Evolutionary conservation across 1,140 invertebrate species (phyloP).

Genomic region (Zelostemma sp.): DNA sequence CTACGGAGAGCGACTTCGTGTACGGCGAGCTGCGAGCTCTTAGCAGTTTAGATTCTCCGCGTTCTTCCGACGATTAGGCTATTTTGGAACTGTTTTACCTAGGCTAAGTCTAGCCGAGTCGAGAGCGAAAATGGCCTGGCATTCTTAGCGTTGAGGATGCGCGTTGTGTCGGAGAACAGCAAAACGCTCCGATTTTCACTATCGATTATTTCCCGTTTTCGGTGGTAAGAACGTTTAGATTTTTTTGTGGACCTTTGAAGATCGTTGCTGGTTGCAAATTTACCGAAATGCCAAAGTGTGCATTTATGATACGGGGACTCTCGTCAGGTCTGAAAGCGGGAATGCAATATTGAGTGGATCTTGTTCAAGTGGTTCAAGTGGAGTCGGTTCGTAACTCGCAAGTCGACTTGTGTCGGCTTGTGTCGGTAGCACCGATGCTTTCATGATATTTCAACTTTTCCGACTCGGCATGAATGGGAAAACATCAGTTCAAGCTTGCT

Average conservation of each 20-base stretch:
- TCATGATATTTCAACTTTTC: slow-evolving; percentile 36
- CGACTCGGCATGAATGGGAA: slow-evolving; percentile 36
- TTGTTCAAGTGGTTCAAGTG: slow-evolving; percentile 16
- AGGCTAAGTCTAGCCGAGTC: slow-evolving; percentile 2
- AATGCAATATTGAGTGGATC: slow-evolving; percentile 34
- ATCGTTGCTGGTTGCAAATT: background rate
- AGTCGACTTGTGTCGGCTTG: too few species aligned
- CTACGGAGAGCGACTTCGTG: slow-evolving; percentile 28
- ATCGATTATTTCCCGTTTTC: background rate
- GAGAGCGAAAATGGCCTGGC: slow-evolving; percentile 13
- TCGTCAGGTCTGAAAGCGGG: slow-evolving; percentile 2
- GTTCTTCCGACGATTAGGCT: slow-evolving; percentile 39
- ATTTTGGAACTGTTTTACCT: slow-evolving; percentile 33
- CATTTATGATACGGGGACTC: background rate
- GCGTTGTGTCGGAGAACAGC: background rate
- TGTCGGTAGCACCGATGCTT: slow-evolving; percentile 5
- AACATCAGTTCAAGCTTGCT: slow-evolving; percentile 26
- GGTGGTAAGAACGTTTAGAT: background rate
- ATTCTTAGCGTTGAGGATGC: slow-evolving; percentile 12
- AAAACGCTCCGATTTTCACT: slow-evolving; percentile 16
- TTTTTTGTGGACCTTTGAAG: background rate
- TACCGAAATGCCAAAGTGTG: too few species aligned
- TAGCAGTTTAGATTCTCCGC: slow-evolving; percentile 25
- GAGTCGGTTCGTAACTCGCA: too few species aligned
- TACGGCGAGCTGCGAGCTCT: slow-evolving; percentile 20